phyloP scores from a whole-genome alignment of 2,888 invertebrate genomes.

The Apomyelois bistriatella region DNA sequence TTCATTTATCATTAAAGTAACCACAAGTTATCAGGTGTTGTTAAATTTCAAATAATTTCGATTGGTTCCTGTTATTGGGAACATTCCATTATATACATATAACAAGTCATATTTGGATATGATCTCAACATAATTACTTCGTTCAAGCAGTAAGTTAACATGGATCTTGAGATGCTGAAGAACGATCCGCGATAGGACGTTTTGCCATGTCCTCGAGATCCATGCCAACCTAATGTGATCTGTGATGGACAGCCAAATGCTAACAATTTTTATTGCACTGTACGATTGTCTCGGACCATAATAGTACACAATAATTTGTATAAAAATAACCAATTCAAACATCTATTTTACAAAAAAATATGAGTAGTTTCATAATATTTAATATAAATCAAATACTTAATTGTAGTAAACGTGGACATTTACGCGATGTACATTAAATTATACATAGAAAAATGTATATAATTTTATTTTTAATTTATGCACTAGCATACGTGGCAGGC shows the following conservation, averaged over 20 bases:
- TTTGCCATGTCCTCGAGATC: background rate
- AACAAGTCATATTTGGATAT: slow-evolving; percentile 45
- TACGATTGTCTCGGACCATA: slow-evolving; percentile 16
- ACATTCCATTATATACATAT: slow-evolving; percentile 71
- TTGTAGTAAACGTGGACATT: slow-evolving; percentile 8
- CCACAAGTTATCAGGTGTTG: slow-evolving; percentile 30
- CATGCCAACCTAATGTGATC: slow-evolving; percentile 10
- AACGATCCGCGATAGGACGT: background rate
- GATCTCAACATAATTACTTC: slow-evolving; percentile 30
- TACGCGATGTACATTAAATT: slow-evolving; percentile 37
- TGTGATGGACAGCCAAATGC: background rate
- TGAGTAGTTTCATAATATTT: slow-evolving; percentile 10
- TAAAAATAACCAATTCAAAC: slow-evolving; percentile 20
- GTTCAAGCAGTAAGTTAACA: background rate
- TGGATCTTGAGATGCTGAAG: background rate
- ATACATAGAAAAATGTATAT: slow-evolving; percentile 35
- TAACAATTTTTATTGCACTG: slow-evolving; percentile 30
- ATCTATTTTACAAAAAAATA: slow-evolving; percentile 12
- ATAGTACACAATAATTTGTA: slow-evolving; percentile 16
- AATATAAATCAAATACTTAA: slow-evolving; percentile 9
- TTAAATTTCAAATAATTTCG: slow-evolving; percentile 35
- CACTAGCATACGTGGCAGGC: slow-evolving; percentile 36
- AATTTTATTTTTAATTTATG: slow-evolving; percentile 30
- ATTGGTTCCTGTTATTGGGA: slow-evolving; percentile 39
- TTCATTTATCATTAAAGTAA: slow-evolving; percentile 28